phyloP scores from a whole-genome alignment of 2,888 invertebrate species.

The Leucophenga montana region DNA sequence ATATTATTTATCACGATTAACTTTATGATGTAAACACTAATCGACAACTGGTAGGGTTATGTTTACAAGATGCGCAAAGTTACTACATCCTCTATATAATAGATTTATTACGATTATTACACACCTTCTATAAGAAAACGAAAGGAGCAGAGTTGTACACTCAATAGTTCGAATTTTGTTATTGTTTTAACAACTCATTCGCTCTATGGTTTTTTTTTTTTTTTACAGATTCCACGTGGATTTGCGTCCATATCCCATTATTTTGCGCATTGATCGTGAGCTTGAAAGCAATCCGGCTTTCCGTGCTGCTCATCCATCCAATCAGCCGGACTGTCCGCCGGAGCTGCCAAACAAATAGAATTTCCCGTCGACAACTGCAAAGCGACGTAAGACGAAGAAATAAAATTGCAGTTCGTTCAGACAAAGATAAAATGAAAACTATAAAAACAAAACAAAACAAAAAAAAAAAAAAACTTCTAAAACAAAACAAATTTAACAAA shows the following conservation, averaged over 20 bases:
- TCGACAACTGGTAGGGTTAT: too few species aligned
- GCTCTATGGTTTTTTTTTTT: slow-evolving; percentile 16
- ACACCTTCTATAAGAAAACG: too few species aligned
- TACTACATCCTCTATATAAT: too few species aligned
- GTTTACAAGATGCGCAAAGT: too few species aligned
- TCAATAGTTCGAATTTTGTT: background rate
- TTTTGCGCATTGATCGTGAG: slow-evolving; percentile 88
- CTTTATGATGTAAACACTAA: too few species aligned
- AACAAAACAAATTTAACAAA: slow-evolving; percentile 40
- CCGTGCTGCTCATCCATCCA: slow-evolving; percentile 90
- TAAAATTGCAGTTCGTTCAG: slow-evolving; percentile 64
- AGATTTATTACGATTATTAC: too few species aligned
- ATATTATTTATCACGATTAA: too few species aligned
- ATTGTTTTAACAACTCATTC: background rate
- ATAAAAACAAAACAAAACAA: slow-evolving; percentile 25
- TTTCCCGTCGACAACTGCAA: slow-evolving; percentile 71
- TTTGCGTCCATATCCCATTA: slow-evolving; percentile 90
- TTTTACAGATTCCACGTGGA: slow-evolving; percentile 89
- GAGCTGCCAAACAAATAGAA: slow-evolving; percentile 83
- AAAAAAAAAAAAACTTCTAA: slow-evolving; percentile 34
- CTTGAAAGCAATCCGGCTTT: slow-evolving; percentile 92
- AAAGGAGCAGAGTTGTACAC: too few species aligned
- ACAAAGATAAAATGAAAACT: slow-evolving; percentile 35
- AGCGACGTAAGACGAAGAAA: slow-evolving; percentile 70
- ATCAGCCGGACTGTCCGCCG: slow-evolving; percentile 95